These are phyloP conservation scores for Mesorhabditis belari DNA, from an alignment of 2,888 invertebrate genomes.

Conservation along the genomic window DNA sequence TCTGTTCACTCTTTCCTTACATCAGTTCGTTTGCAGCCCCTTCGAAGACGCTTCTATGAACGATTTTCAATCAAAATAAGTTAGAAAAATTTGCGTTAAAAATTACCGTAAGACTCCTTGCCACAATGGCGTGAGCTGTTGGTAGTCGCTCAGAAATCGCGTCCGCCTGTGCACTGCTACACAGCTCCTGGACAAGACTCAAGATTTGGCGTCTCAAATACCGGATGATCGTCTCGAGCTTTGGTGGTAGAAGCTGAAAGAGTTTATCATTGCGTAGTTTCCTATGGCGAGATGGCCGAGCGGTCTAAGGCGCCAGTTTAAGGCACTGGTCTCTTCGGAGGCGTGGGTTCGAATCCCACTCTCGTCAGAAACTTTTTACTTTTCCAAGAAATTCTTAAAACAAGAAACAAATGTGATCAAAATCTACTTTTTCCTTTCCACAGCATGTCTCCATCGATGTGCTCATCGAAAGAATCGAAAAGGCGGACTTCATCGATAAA, in stretches of 20 bases:
- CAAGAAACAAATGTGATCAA: not conserved
- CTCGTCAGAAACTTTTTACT: no score
- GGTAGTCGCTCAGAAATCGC: not conserved
- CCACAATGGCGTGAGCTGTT: not conserved
- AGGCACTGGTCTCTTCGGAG: not conserved
- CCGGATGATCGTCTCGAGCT: not conserved
- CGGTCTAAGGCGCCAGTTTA: slow-evolving; percentile 73
- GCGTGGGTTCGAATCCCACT: no score
- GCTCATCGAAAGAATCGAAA: not conserved
- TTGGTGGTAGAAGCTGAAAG: not conserved
- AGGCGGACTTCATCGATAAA: not conserved
- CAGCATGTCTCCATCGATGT: not conserved
- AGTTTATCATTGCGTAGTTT: no score
- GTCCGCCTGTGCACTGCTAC: not conserved
- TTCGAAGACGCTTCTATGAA: no score
- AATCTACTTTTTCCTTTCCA: not conserved
- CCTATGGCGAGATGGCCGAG: slow-evolving; percentile 66
- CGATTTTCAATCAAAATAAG: no score
- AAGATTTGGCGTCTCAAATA: not conserved
- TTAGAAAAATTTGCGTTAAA: no score
- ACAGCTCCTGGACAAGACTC: not conserved
- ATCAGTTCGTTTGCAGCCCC: no score
- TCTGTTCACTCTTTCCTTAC: no score
- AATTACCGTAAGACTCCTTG: not conserved
- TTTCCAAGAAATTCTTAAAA: no score